These are phyloP conservation scores for Cataglyphis livida DNA, from an alignment of 2,888 invertebrate genomes.

Conservation along the genomic window DNA sequence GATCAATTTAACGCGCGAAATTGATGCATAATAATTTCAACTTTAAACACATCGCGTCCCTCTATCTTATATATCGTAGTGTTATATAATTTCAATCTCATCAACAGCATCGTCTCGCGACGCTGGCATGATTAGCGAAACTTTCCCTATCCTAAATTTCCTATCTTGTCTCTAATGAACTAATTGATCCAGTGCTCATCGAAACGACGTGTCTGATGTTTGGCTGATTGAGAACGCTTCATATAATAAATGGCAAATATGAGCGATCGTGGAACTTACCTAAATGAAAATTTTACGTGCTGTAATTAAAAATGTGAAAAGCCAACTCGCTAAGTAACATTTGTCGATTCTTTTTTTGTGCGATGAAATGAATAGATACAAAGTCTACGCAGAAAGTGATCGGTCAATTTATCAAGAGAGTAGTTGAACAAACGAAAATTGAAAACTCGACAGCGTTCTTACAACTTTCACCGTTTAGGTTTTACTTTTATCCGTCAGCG, in stretches of 20 bases:
- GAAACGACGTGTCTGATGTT: background rate
- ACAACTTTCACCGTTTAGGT: slow-evolving; percentile 51
- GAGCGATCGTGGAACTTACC: slow-evolving; percentile 19
- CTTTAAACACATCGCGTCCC: slow-evolving; percentile 32
- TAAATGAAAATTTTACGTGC: background rate
- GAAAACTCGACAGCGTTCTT: slow-evolving; percentile 47
- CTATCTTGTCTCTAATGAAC: slow-evolving; percentile 37
- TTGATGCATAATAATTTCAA: slow-evolving; percentile 27
- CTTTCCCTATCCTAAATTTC: slow-evolving; percentile 39
- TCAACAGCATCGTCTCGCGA: slow-evolving; percentile 11
- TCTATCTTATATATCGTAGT: background rate
- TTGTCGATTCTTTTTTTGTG: background rate
- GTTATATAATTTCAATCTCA: slow-evolving; percentile 28
- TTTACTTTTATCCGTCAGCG: slow-evolving; percentile 40
- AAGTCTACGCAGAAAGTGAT: slow-evolving; percentile 22
- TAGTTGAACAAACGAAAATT: slow-evolving; percentile 34
- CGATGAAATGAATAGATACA: background rate
- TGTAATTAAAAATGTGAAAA: background rate
- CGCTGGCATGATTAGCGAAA: slow-evolving; percentile 11
- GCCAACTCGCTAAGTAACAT: slow-evolving; percentile 17
- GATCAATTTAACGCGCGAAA: slow-evolving; percentile 50
- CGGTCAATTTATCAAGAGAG: slow-evolving; percentile 38
- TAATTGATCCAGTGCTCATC: slow-evolving; percentile 29
- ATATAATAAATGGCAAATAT: slow-evolving; percentile 16
- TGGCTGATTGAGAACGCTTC: slow-evolving; percentile 10